Percentiles rank a stretch among this genome's conserved stretches.
Evolutionary conservation across 2,888 invertebrate species (phyloP).

Genomic region (Empis livida): DNA sequence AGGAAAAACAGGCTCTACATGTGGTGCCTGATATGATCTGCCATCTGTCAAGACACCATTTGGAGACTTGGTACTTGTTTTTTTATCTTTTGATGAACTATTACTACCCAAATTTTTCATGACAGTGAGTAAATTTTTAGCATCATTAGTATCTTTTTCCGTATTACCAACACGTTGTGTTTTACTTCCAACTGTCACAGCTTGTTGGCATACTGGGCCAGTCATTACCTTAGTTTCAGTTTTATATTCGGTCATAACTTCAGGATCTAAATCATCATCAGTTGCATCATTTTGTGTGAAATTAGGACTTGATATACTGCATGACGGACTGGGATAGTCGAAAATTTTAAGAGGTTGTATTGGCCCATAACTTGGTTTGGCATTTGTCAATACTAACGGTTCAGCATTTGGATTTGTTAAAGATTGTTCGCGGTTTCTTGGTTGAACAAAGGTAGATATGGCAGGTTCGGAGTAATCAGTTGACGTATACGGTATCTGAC

Average conservation of each 20-base stretch:
- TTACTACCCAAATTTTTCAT: constrained; percentile 38
- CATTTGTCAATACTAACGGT: constrained; percentile 28
- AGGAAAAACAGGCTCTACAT: constrained; percentile 30
- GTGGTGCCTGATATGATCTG: constrained; percentile 28
- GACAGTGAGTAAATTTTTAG: constrained; percentile 40
- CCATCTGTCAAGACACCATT: constrained; percentile 29
- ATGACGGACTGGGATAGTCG: constrained; percentile 14
- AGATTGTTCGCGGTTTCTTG: constrained; percentile 17
- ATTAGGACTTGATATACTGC: constrained; percentile 5
- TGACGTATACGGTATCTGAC: constrained; percentile 36
- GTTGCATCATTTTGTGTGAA: constrained; percentile 21
- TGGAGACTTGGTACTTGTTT: constrained; percentile 14
- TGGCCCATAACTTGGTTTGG: constrained; percentile 24
- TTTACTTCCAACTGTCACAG: constrained; percentile 42
- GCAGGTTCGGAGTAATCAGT: constrained; percentile 40
- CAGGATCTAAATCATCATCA: constrained; percentile 30
- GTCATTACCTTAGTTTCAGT: constrained; percentile 64
- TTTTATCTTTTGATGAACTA: constrained; percentile 24
- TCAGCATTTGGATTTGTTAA: constrained; percentile 30
- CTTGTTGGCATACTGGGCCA: constrained; percentile 59
- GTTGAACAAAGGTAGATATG: constrained; percentile 36
- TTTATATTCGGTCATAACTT: constrained; percentile 44
- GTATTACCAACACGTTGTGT: constrained; percentile 32
- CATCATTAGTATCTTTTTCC: constrained; percentile 40
- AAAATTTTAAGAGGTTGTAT: constrained; percentile 11